Conservation (phyloP, 2,797 vertebrate genomes). For the Orientallactaga sibirica region DNA sequence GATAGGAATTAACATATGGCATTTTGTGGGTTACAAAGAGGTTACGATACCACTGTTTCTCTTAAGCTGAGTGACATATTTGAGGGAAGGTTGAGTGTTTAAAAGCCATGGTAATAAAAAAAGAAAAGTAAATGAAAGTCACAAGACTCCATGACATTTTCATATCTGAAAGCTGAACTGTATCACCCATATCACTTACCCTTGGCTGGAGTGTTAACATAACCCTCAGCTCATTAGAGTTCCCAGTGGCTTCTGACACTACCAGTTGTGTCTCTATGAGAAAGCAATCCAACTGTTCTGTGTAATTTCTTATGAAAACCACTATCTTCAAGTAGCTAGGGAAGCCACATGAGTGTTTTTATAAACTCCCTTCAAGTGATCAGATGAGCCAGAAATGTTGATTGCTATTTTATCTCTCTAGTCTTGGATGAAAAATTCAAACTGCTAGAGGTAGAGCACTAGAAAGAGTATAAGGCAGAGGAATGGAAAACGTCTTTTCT, state of each 20-base stretch:
- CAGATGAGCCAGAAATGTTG: background rate
- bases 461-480: background rate
- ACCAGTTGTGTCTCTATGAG: constrained; percentile 64
- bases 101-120: background rate
- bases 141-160: background rate
- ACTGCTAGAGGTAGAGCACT: background rate
- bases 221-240: constrained; percentile 27
- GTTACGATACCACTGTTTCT: background rate
- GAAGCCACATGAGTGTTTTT: constrained; percentile 56
- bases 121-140: constrained; percentile 2
- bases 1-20: background rate
- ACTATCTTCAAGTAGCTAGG: constrained; percentile 64
- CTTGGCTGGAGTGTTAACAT: constrained; percentile 60
- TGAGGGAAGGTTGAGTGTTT: background rate
- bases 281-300: constrained; percentile 62
- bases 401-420: constrained; percentile 32
- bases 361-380: constrained; percentile 63
- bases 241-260: background rate
- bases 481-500: background rate
- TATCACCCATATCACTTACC: constrained; percentile 19
- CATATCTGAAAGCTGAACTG: constrained; percentile 42
- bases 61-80: constrained; percentile 15
- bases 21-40: background rate
- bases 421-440: background rate
- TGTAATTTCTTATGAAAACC: constrained; percentile 67